These are phyloP conservation scores for Andrena flavipes DNA, from an alignment of 2,888 invertebrate species.

Conservation along the genomic window DNA sequence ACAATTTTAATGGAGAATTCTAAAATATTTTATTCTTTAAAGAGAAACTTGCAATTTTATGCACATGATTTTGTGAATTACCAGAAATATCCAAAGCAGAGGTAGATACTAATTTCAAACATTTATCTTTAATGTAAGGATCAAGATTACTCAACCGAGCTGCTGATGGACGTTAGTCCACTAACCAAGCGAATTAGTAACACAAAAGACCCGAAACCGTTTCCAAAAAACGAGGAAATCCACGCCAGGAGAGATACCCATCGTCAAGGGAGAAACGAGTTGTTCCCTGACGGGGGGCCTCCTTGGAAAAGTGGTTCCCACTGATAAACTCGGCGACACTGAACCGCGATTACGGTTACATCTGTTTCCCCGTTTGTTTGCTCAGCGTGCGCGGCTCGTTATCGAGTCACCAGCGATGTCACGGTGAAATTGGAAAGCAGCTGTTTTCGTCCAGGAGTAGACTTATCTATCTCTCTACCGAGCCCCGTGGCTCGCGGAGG, in stretches of 20 bases:
- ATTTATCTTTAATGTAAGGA: no score
- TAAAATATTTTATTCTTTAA: no score
- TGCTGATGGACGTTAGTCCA: no score
- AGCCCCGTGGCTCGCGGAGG: conserved; percentile 1
- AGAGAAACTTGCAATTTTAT: no score
- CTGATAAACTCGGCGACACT: conserved; percentile 36
- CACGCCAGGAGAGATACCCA: neutral
- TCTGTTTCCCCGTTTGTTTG: conserved; percentile 60
- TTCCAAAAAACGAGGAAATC: neutral
- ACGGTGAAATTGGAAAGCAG: conserved; percentile 51
- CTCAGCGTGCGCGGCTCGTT: conserved; percentile 39
- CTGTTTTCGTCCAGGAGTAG: conserved; percentile 38
- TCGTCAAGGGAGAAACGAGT: neutral
- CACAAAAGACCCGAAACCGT: neutral
- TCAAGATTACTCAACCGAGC: no score
- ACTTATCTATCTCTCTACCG: conserved; percentile 11
- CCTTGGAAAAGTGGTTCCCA: neutral
- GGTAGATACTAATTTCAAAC: no score
- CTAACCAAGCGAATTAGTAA: neutral
- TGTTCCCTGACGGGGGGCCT: neutral
- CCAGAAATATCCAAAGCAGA: no score
- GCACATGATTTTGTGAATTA: no score
- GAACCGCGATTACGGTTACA: conserved; percentile 46
- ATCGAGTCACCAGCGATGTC: conserved; percentile 54
- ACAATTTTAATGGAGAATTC: no score